phyloP scores from a whole-genome alignment of 1,140 invertebrate species.

The Drosophila kohkoa region DNA sequence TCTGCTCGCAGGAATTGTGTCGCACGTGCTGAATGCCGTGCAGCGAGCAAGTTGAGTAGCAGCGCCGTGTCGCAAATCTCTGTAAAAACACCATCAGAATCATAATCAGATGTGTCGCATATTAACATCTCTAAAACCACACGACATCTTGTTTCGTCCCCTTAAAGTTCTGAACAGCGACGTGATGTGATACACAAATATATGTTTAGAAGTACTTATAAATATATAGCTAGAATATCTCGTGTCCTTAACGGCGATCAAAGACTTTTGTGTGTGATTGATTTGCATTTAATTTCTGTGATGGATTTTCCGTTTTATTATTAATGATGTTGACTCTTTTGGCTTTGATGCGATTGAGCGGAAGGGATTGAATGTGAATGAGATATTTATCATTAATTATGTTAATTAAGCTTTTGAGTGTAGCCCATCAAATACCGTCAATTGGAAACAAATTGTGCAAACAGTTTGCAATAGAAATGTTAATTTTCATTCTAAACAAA shows the following conservation, averaged over 20 bases:
- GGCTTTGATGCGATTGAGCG: not conserved
- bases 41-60: slow-evolving; percentile 89
- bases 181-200: not conserved
- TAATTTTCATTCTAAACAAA: no score
- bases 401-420: not conserved
- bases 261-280: not conserved
- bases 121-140: slow-evolving; percentile 15
- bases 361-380: slow-evolving; percentile 1
- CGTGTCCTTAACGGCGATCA: not conserved
- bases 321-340: slow-evolving; percentile 2
- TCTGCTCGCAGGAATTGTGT: slow-evolving; percentile 91
- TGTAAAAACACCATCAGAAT: slow-evolving; percentile 86
- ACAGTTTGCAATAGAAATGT: not conserved
- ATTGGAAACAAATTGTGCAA: slow-evolving; percentile 24
- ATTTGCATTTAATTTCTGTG: not conserved
- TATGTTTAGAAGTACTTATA: not conserved
- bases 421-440: not conserved
- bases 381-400: slow-evolving; percentile 14
- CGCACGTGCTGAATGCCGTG: slow-evolving; percentile 88
- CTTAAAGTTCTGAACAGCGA: not conserved
- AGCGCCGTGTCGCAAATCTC: slow-evolving; percentile 90
- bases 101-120: slow-evolving; percentile 56
- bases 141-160: not conserved
- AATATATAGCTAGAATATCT: not conserved
- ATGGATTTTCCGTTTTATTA: not conserved